phyloP scores from a whole-genome alignment of 2,888 invertebrate species.

The Hipparchia semele region DNA sequence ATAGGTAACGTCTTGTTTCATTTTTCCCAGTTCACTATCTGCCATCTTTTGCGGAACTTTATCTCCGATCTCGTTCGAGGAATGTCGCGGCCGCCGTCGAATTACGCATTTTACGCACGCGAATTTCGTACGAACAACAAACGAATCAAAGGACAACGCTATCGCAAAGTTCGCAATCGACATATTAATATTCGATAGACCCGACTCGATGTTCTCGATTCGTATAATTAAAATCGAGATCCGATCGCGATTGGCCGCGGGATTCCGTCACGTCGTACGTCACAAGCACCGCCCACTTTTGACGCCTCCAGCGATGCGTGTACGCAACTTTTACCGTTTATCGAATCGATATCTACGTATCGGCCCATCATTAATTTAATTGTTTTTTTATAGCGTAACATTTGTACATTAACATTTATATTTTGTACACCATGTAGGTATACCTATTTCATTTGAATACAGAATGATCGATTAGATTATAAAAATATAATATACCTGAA shows the following conservation, averaged over 20 bases:
- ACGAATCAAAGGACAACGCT: constrained; percentile 68
- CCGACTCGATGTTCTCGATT: constrained; percentile 75
- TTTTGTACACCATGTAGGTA: background rate
- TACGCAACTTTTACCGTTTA: constrained; percentile 61
- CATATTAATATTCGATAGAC: constrained; percentile 80
- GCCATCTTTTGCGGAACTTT: constrained; percentile 63
- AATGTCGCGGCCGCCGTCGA: constrained; percentile 37
- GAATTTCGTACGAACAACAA: constrained; percentile 66
- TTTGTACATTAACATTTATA: background rate
- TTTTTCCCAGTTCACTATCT: constrained; percentile 41
- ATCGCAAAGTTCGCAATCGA: constrained; percentile 73
- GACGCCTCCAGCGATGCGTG: constrained; percentile 79
- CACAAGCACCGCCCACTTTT: constrained; percentile 78
- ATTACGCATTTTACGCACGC: constrained; percentile 71
- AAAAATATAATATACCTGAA: too few species aligned
- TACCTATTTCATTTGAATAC: too few species aligned
- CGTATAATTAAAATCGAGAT: constrained; percentile 82
- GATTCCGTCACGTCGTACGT: constrained; percentile 80
- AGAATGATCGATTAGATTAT: too few species aligned
- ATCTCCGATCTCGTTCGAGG: constrained; percentile 41
- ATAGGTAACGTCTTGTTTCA: constrained; percentile 41
- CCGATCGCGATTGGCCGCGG: constrained; percentile 72
- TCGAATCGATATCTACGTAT: constrained; percentile 34
- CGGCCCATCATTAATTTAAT: constrained; percentile 38
- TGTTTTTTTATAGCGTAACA: constrained; percentile 15